A percentile compares a stretch with the other conserved stretches of the same genome.
Conservation (phyloP, 2,888 invertebrate species). For the Dorcus hopei region DNA sequence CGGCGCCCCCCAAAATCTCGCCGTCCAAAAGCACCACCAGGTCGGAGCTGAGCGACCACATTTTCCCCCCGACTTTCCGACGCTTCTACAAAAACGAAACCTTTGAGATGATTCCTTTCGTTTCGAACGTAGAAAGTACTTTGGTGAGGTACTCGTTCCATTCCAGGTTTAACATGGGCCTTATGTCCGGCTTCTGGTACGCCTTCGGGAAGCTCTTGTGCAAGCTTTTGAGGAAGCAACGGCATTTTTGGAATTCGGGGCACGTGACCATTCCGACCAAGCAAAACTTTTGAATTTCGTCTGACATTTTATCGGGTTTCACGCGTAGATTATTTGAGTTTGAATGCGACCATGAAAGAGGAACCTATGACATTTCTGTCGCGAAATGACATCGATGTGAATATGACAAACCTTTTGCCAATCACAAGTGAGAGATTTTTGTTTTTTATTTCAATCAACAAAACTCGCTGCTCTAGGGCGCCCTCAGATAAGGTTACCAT, state of each 20-base stretch:
- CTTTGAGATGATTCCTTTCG: not conserved
- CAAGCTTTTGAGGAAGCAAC: constrained; percentile 35
- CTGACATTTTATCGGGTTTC: not conserved
- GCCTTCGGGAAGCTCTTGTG: constrained; percentile 35
- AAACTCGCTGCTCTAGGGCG: too few relatives aligned
- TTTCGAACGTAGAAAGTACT: constrained; percentile 15
- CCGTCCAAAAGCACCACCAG: constrained; percentile 54
- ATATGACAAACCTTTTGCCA: too few relatives aligned
- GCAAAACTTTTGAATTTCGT: constrained; percentile 28
- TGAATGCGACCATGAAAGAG: too few relatives aligned
- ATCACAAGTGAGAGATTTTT: too few relatives aligned
- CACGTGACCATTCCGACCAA: constrained; percentile 41
- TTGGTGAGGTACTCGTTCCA: constrained; percentile 41
- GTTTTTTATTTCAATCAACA: too few relatives aligned
- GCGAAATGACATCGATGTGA: too few relatives aligned
- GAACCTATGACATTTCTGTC: too few relatives aligned
- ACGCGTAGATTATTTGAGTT: too few relatives aligned
- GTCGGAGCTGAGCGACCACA: constrained; percentile 50
- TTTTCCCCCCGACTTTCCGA: constrained; percentile 48
- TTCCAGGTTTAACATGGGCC: constrained; percentile 43
- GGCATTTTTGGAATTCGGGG: constrained; percentile 42
- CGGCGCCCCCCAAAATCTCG: constrained; percentile 54
- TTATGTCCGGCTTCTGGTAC: constrained; percentile 37
- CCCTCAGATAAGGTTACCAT: too few relatives aligned
- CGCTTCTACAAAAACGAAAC: constrained; percentile 26